phyloP scores from a whole-genome alignment of 2,888 invertebrate species.

The Masnerella sp. region DNA sequence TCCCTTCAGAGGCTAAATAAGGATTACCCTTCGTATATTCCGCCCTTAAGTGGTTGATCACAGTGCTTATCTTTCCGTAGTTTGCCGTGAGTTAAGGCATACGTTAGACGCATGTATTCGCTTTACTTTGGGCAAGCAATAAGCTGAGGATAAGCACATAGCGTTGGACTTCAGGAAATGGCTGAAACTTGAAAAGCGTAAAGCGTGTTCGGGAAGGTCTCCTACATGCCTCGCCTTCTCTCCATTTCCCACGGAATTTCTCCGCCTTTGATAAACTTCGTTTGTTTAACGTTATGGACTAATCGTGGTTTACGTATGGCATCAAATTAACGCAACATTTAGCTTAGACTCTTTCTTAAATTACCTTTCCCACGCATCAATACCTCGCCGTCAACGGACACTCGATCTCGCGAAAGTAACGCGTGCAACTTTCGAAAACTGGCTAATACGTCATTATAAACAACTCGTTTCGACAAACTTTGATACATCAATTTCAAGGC shows the following conservation, averaged over 20 bases:
- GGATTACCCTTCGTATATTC: constrained; percentile 57
- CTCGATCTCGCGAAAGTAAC: no score
- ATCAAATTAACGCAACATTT: constrained; percentile 17
- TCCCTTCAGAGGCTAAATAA: constrained; percentile 54
- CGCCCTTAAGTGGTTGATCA: constrained; percentile 58
- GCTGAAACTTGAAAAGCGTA: constrained; percentile 60
- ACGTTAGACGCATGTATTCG: constrained; percentile 56
- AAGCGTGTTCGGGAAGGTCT: constrained; percentile 54
- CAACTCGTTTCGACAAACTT: no score
- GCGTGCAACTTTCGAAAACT: no score
- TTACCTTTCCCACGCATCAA: no score
- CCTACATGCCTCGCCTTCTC: constrained; percentile 34
- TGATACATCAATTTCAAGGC: no score
- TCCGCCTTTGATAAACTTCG: constrained; percentile 52
- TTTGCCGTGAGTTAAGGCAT: constrained; percentile 56
- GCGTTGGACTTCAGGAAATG: constrained; percentile 58
- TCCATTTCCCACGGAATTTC: constrained; percentile 49
- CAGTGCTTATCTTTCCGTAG: constrained; percentile 59
- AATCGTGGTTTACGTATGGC: constrained; percentile 11
- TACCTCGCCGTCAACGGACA: no score
- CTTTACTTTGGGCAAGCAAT: constrained; percentile 59
- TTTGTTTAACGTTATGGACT: constrained; percentile 47
- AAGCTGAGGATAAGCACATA: constrained; percentile 59
- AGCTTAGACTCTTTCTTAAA: not conserved
- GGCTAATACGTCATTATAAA: no score